A percentile compares a stretch with the other conserved stretches of the same genome.
Conservation (phyloP, 2,888 invertebrate species). For the Xylocampa areola region DNA sequence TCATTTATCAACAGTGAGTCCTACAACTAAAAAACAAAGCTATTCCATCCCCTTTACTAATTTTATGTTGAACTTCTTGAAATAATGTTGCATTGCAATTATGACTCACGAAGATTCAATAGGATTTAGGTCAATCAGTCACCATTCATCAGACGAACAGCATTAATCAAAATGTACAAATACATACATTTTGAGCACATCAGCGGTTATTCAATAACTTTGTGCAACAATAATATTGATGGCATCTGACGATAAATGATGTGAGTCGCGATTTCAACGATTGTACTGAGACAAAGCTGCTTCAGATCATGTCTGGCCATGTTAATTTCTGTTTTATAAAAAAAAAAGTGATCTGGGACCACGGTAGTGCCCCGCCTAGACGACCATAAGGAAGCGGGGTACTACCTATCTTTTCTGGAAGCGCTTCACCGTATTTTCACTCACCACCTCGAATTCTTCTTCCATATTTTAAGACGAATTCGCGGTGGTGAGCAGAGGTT, state of each 20-base stretch:
- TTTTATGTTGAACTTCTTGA: no score
- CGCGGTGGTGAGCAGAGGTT: no score
- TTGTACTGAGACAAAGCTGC: constrained; percentile 23
- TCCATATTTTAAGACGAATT: no score
- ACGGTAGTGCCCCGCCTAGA: no score
- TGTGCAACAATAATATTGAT: constrained; percentile 47
- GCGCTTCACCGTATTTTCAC: no score
- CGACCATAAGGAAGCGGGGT: no score
- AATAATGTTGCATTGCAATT: constrained; percentile 28
- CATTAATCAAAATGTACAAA: constrained; percentile 56
- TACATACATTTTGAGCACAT: constrained; percentile 46
- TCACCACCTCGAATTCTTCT: no score
- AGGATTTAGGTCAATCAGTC: constrained; percentile 53
- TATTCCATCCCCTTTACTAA: no score
- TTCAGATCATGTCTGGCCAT: not conserved
- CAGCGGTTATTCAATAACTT: constrained; percentile 50
- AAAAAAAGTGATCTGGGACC: no score
- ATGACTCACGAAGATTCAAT: constrained; percentile 34
- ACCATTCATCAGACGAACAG: constrained; percentile 35
- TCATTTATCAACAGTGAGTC: no score
- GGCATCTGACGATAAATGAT: constrained; percentile 35
- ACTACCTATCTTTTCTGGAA: no score
- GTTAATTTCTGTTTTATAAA: not conserved
- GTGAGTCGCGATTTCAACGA: constrained; percentile 18
- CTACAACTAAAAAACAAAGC: no score